Base-by-base conservation (phyloP, 2,797 vertebrate genomes). In the Liasis olivaceus region DNA sequence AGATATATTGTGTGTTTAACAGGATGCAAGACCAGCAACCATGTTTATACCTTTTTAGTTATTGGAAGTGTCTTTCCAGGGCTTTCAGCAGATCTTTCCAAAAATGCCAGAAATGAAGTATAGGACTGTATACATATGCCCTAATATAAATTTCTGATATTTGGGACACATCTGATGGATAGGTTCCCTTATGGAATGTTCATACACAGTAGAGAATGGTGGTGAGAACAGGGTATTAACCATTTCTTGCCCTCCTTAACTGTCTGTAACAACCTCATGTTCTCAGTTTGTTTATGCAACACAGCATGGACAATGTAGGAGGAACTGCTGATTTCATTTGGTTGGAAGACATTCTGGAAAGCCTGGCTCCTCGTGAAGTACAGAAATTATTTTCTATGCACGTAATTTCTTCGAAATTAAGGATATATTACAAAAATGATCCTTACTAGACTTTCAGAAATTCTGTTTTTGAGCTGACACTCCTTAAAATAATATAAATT, bases 1-100 rank as follows among this genome's bases (percentile, higher is more conserved):
- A 93, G 84, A 97, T 2, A 96, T 88, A 88, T 31, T 26, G 11
- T 0, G 0, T 86, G 93, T 96, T 91, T 92, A 66, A 88, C 58
- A 54, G 92, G 56, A 62, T 91, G 89, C 89, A 92, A 51, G 51
- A 89, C 91, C 36, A 91, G 14, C n/a, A 31, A 63, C 81, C 20
- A 56, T 47, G 28, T 58, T 31, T 62, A 88, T 26, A 88, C 26
- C 22, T 42, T 6, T 62, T 58, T 17, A n/a, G 28, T 26, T n/a
- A 54, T 60, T 86, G 63, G 42, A 59, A 60, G 4, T 42, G 13
- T 9, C 5, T 87, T 13, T 20, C 54, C 31, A 36, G 42, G 7
- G 26, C 14, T 69, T 58, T 28, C 87, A 88, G 26, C 28, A 31
- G 26, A 24, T 22, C 20, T 58, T 86, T 42, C 6, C 64, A 54